Percentiles rank a stretch among this genome's conserved stretches.
These are phyloP conservation scores for Panthera uncia DNA, from an alignment of 2,113 vertebrate species.

Conservation along the genomic window DNA sequence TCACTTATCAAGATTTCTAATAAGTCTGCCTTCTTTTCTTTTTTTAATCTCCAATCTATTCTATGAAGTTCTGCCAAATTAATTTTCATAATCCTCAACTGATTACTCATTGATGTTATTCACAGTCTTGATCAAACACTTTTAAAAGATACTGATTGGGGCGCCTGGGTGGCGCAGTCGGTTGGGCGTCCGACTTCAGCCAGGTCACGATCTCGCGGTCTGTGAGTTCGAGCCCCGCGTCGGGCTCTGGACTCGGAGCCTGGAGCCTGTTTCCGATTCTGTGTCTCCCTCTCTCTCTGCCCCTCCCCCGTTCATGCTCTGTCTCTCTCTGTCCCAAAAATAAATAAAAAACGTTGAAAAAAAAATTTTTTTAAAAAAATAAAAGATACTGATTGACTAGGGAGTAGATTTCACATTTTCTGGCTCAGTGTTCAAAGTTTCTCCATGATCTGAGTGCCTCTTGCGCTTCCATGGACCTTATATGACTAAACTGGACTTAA, in stretches of 20 bases:
- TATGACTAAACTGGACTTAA: neutral
- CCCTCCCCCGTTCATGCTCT: no score
- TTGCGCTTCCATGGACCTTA: neutral
- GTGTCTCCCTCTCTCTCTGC: no score
- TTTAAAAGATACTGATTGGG: neutral
- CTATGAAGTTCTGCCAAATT: slow-evolving; percentile 7
- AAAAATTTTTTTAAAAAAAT: no score
- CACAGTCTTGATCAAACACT: neutral
- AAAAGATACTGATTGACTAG: neutral
- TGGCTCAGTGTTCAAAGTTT: neutral
- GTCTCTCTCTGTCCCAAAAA: no score
- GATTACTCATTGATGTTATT: neutral
- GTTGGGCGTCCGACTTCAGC: no score
- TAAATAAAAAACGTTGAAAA: no score
- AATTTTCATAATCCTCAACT: slow-evolving; percentile 33
- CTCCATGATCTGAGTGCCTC: neutral
- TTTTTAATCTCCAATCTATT: slow-evolving; percentile 1
- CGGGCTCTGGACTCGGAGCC: no score
- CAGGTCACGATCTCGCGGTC: no score
- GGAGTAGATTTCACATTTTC: neutral
- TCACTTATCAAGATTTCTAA: slow-evolving; percentile 8
- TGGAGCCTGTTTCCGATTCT: no score
- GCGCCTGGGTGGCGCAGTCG: no score
- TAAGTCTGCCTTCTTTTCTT: neutral
- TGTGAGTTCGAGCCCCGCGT: no score